Evolutionary conservation across 2,113 vertebrate genomes (phyloP).

Genomic region (Spea multiplicata): DNA sequence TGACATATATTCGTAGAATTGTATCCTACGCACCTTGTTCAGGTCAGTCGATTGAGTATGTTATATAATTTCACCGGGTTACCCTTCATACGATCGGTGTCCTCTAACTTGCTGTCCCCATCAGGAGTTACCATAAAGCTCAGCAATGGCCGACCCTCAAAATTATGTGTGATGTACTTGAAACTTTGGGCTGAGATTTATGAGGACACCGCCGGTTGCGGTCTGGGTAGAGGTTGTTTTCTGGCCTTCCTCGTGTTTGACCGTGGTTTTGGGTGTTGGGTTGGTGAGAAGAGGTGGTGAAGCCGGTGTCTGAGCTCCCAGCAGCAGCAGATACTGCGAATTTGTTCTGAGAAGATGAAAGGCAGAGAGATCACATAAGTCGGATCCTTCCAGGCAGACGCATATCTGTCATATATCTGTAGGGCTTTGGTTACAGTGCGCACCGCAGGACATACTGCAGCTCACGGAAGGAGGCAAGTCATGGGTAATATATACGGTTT

Average conservation of each 20-base stretch:
- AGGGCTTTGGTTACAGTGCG: slow-evolving; percentile 10
- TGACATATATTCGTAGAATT: not conserved
- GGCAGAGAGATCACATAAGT: not conserved
- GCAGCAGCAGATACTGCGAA: not conserved
- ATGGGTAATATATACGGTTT: too few species aligned
- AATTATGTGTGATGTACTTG: not conserved
- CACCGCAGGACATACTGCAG: not conserved
- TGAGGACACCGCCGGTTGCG: not conserved
- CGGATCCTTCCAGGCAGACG: slow-evolving; percentile 11
- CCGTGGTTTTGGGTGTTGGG: not conserved
- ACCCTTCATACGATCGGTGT: too few species aligned
- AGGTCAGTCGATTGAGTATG: not conserved
- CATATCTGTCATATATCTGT: slow-evolving; percentile 14
- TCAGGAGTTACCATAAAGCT: not conserved
- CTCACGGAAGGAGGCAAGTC: too few species aligned
- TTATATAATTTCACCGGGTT: not conserved
- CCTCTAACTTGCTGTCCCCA: not conserved
- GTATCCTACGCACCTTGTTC: not conserved
- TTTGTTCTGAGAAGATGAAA: not conserved
- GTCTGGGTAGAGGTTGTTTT: not conserved
- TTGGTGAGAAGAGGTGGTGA: not conserved
- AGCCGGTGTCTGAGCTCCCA: not conserved
- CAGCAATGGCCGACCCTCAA: not conserved
- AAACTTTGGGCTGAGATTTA: not conserved
- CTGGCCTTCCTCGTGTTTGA: not conserved